phyloP scores from a whole-genome alignment of 2,888 invertebrate species.

The Anorthoa munda region DNA sequence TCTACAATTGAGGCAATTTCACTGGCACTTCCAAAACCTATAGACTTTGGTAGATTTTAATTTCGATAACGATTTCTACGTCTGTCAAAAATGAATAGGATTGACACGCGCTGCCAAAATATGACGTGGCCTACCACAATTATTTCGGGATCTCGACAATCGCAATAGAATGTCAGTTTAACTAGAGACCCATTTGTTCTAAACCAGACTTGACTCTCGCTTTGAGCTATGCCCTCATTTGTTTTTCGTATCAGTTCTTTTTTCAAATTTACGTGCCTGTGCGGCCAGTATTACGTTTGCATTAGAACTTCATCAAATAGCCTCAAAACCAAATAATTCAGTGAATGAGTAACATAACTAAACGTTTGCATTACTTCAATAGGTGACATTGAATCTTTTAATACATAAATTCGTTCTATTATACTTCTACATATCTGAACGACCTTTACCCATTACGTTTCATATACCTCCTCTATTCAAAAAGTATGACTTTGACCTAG shows the following conservation, averaged over 20 bases:
- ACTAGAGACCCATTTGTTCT: too few species aligned
- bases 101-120: too few species aligned
- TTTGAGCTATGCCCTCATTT: neutral
- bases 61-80: too few species aligned
- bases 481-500: constrained; percentile 58
- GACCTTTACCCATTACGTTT: constrained; percentile 34
- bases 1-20: too few species aligned
- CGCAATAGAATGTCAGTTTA: too few species aligned
- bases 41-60: too few species aligned
- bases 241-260: neutral
- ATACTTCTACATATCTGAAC: constrained; percentile 37
- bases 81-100: too few species aligned
- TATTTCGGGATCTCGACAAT: too few species aligned
- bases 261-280: fast-evolving
- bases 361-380: constrained; percentile 29
- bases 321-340: neutral
- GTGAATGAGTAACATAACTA: constrained; percentile 19
- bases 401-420: constrained; percentile 40
- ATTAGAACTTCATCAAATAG: neutral
- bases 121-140: too few species aligned
- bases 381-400: constrained; percentile 52
- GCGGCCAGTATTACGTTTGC: too few species aligned
- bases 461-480: constrained; percentile 34
- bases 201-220: too few species aligned
- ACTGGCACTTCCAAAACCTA: too few species aligned